Evolutionary conservation across 2,113 vertebrate species (phyloP).

Genomic region (Diglossa brunneiventris): DNA sequence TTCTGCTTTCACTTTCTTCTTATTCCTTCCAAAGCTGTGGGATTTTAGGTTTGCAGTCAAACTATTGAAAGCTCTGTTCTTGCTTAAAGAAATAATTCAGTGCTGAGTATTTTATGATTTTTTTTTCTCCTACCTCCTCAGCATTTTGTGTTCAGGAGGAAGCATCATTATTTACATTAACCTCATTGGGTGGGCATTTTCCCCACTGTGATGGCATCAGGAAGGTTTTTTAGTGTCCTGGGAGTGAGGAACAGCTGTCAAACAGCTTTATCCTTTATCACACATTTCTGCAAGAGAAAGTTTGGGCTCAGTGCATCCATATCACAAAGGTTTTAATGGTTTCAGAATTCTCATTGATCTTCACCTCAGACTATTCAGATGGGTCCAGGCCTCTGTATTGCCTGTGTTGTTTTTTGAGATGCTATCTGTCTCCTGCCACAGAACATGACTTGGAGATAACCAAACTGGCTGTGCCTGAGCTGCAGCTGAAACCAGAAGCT

Average conservation of each 20-base stretch:
- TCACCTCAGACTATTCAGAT: not conserved
- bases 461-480: not conserved
- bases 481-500: not conserved
- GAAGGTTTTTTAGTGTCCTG: not conserved
- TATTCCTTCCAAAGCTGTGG: not conserved
- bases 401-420: not conserved
- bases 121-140: fast-evolving
- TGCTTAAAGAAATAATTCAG: not conserved
- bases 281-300: not conserved
- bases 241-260: not conserved
- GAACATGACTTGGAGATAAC: not conserved
- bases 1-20: not conserved
- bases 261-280: not conserved
- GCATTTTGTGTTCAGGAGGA: not conserved
- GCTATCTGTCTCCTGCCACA: not conserved
- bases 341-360: not conserved
- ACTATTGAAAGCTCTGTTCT: not conserved
- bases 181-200: not conserved
- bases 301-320: not conserved
- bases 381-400: not conserved
- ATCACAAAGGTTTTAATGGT: not conserved
- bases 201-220: not conserved
- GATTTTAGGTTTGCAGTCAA: not conserved
- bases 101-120: not conserved
- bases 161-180: not conserved